Base-by-base conservation (phyloP, 2,888 invertebrate species). In the Penaeus monodon region DNA sequence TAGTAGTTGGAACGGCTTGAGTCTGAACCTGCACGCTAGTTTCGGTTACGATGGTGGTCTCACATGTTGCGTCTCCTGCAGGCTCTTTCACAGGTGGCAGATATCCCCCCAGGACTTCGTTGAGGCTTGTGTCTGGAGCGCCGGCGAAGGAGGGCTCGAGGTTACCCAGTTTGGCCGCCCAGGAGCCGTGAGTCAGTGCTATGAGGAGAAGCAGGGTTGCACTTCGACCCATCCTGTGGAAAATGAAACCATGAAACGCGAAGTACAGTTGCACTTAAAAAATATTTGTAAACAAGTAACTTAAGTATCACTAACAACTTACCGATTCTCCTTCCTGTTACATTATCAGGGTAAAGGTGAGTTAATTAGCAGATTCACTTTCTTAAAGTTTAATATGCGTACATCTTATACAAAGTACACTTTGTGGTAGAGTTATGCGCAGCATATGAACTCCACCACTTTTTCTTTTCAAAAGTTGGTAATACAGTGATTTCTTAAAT, bases 1-100 rank as follows among this genome's bases (percentile, higher is more conserved):
- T 77, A 27, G 89, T 89, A n/a, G 88, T 85, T 27, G 89, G 89
- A 7, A 82, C 83, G 64, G 76, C 68, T 49, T 87, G 64, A 20
- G 88, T 85, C 76, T 81, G 73, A 8, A 87, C 57, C 80, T 76
- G 74, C 38, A 49, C 65, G 29, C 44, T 78, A 44, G 57, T 80
- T 38, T 74, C 84, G 14, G 87, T 87, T n/a, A 80, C 24, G 20
- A 87, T 65, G 74, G 80, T 84, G n/a, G 87, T 87, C 44, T 57
- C 83, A 76, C 87, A 87, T 14, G 80, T 74, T 24, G n/a, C 73
- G n/a, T 29, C 79, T 20, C 86, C 81, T 29, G 64, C 63, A 63
- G 65, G 27, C 24, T 83, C 57, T 2, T 44, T 57, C 33, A 74
- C 85, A 2, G 89, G 88, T 57, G 89, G 88, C 44, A 90, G 81